phyloP scores from a whole-genome alignment of 2,113 vertebrate genomes.

The Kryptolebias marmoratus region DNA sequence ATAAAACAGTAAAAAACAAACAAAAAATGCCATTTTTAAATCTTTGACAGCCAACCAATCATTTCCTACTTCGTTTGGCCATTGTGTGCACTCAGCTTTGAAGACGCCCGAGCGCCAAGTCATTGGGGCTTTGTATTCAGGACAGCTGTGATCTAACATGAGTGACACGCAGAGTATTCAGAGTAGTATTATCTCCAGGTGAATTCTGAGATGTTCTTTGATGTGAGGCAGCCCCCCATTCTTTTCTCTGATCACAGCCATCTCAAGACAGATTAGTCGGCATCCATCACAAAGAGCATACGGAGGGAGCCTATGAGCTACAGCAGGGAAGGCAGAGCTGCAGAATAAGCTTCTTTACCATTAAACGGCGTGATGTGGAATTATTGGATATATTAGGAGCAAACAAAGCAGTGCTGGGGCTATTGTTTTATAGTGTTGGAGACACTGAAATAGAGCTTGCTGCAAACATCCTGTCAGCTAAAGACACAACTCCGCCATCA shows the following conservation, averaged over 20 bases:
- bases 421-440: conserved; percentile 48
- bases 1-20: conserved; percentile 22
- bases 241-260: conserved; percentile 70
- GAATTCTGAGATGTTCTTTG: conserved; percentile 71
- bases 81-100: conserved; percentile 40
- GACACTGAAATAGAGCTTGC: conserved; percentile 37
- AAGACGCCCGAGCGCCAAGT: conserved; percentile 41
- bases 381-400: conserved; percentile 42
- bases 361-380: conserved; percentile 49
- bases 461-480: conserved; percentile 41
- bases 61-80: conserved; percentile 27
- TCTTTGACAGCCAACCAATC: conserved; percentile 31
- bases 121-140: conserved; percentile 43
- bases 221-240: conserved; percentile 62
- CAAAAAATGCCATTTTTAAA: conserved; percentile 13
- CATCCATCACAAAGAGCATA: conserved; percentile 67
- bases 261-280: conserved; percentile 72
- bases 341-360: conserved; percentile 71
- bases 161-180: conserved; percentile 56
- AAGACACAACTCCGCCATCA: conserved; percentile 71
- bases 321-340: conserved; percentile 57
- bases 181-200: conserved; percentile 71
- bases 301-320: conserved; percentile 49
- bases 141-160: conserved; percentile 59
- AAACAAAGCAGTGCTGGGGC: conserved; percentile 10